Evolutionary conservation across 2,797 vertebrate species (phyloP).

Genomic region (Argyrosomus regius): DNA sequence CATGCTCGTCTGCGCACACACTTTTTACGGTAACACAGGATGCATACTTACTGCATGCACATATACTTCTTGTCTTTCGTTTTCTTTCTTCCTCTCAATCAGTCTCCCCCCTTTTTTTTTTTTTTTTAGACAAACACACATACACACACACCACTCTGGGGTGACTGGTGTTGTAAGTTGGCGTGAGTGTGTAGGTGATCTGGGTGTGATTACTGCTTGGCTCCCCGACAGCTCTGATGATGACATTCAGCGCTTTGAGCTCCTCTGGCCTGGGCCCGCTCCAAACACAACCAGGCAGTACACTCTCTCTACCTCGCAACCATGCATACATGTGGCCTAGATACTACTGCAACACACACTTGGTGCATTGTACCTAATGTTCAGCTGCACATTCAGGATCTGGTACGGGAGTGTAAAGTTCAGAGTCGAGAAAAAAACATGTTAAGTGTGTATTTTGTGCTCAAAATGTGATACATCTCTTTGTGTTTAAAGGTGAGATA

Average conservation of each 20-base stretch:
- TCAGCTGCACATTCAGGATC: conserved; percentile 28
- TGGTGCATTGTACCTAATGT: conserved; percentile 22
- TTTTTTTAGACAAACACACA: conserved; percentile 48
- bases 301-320: conserved; percentile 78
- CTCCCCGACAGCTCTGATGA: conserved; percentile 86
- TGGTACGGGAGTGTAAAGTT: conserved; percentile 11
- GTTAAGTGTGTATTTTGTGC: not conserved
- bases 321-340: conserved; percentile 76
- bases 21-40: conserved; percentile 71
- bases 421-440: not conserved
- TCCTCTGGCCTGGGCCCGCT: conserved; percentile 83
- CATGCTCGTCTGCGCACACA: conserved; percentile 62
- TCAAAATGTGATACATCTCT: conserved; percentile 8
- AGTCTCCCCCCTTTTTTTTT: conserved; percentile 24
- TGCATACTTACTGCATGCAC: conserved; percentile 71
- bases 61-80: conserved; percentile 74
- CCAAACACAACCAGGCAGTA: conserved; percentile 83
- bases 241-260: conserved; percentile 88
- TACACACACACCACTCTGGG: conserved; percentile 65
- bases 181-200: conserved; percentile 88
- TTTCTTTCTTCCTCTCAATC: conserved; percentile 74
- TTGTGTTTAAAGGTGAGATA: conserved; percentile 12
- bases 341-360: conserved; percentile 64
- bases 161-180: conserved; percentile 86
- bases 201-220: conserved; percentile 90